Base-by-base conservation (phyloP, 2,797 vertebrate genomes). In the Gymnoscopelus microlampas region DNA sequence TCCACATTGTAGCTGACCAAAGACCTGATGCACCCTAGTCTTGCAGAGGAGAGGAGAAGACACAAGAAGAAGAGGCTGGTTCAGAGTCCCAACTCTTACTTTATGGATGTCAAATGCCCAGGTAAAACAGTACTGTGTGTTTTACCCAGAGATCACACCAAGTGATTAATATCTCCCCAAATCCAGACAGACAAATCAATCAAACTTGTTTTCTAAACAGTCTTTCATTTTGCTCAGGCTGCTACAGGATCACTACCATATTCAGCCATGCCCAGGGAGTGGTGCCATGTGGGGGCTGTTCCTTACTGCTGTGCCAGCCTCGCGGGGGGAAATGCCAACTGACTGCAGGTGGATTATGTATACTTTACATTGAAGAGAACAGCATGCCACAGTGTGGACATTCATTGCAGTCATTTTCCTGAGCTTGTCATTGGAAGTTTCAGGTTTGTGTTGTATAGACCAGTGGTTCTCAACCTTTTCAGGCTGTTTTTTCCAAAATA, bases 11-110 rank as follows among this genome's bases (percentile, higher is more conserved):
- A 89, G 85, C 49, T 86, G 60, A 77, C 82, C 0, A 78, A 55
- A 60, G 93, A 94, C 78, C 70, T 94, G 70, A 73, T 92, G 81
- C 65, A 91, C 54, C 91, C 84, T 15, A 68, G 70, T 13, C 54
- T 76, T 14, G 55, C 53, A 0, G 85, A 76, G 49, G 88, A 94
- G 77, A 84, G 67, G 70, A 74, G 69, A 24, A 81, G 19, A 55
- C 93, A 94, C 69, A 94, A 94, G 85, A 94, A 93, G 78, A 94
- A 89, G 78, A 89, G 91, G 61, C 84, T 93, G 68, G 91, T 94
- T 48, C 91, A 93, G 74, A 87, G 80, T 12, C 91, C 92, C 19
- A 93, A 93, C 78, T 91, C 93, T n/a, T 94, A 88, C 84, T 93
- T 93, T 60, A 92, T 93, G 88, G 92, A 93, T 80, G 92, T 94